These are phyloP conservation scores for Microctenopoma steveboyesi DNA, from an alignment of 2,797 vertebrate species.

Conservation along the genomic window DNA sequence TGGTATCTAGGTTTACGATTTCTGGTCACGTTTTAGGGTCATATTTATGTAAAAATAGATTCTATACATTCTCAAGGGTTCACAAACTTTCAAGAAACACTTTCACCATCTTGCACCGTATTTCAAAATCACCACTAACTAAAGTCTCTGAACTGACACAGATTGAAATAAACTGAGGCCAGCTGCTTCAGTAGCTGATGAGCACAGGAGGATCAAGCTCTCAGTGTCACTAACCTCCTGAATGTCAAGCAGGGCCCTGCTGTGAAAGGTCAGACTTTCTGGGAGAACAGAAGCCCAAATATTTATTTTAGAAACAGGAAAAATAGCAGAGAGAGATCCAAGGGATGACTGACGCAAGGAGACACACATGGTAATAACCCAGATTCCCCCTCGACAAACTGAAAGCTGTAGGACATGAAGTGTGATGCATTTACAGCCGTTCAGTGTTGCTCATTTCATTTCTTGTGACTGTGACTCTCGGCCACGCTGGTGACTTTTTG, in stretches of 20 bases:
- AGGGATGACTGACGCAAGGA: constrained; percentile 23
- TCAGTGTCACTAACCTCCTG: constrained; percentile 51
- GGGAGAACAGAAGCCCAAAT: constrained; percentile 42
- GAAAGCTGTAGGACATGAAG: constrained; percentile 35
- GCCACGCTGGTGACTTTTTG: background rate
- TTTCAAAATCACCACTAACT: background rate
- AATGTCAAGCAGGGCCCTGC: constrained; percentile 22
- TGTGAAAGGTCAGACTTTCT: constrained; percentile 18
- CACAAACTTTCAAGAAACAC: too few relatives aligned
- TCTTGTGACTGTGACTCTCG: constrained; percentile 20
- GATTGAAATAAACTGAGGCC: background rate
- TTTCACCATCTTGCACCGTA: too few relatives aligned
- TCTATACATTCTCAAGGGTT: too few relatives aligned
- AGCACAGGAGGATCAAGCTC: constrained; percentile 8
- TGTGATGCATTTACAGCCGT: constrained; percentile 42
- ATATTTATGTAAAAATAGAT: too few relatives aligned
- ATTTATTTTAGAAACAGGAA: constrained; percentile 58
- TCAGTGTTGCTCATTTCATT: constrained; percentile 41
- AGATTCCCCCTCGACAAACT: constrained; percentile 44
- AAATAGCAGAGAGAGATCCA: constrained; percentile 5
- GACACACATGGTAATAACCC: constrained; percentile 39
- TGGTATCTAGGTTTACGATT: too few relatives aligned
- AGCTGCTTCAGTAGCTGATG: constrained; percentile 9
- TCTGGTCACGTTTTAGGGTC: too few relatives aligned
- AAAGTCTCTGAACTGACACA: background rate